phyloP scores from a whole-genome alignment of 2,797 vertebrate genomes.

The Hozukius guyotensis region DNA sequence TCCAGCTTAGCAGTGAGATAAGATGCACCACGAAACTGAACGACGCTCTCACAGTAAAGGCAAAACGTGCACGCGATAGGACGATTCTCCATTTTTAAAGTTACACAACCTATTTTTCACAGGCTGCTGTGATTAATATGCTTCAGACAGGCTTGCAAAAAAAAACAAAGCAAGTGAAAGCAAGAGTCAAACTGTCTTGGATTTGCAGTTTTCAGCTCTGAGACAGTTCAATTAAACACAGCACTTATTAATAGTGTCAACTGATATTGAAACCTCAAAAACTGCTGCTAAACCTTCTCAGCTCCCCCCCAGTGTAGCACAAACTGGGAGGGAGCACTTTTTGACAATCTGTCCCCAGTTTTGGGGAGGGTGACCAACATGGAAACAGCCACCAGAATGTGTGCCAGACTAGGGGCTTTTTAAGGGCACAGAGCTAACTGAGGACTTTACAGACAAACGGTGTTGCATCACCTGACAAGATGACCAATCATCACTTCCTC shows the following conservation, averaged over 20 bases:
- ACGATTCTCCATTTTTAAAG: conserved; percentile 51
- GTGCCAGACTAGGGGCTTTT: conserved; percentile 63
- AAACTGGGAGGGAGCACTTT: conserved; percentile 60
- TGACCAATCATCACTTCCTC: conserved; percentile 60
- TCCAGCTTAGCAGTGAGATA: conserved; percentile 67
- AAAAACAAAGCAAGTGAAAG: conserved; percentile 66
- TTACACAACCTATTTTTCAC: conserved; percentile 63
- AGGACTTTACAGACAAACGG: conserved; percentile 71
- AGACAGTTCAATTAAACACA: conserved; percentile 58
- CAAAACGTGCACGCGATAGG: conserved; percentile 36
- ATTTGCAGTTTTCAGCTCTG: conserved; percentile 27
- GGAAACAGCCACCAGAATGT: conserved; percentile 57
- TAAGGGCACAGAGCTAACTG: conserved; percentile 60
- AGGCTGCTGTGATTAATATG: conserved; percentile 62
- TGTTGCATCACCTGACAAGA: conserved; percentile 69
- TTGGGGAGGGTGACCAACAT: conserved; percentile 69
- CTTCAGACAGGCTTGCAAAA: conserved; percentile 68
- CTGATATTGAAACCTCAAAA: conserved; percentile 72
- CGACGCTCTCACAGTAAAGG: conserved; percentile 63
- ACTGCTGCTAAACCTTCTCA: conserved; percentile 80
- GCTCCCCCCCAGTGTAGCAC: conserved; percentile 52
- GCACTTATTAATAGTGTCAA: conserved; percentile 59
- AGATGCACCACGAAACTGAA: conserved; percentile 58
- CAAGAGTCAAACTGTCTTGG: conserved; percentile 42
- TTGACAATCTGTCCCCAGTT: conserved; percentile 80